These are phyloP conservation scores for Anastrepha ludens DNA, from an alignment of 1,140 invertebrate genomes.

Conservation along the genomic window DNA sequence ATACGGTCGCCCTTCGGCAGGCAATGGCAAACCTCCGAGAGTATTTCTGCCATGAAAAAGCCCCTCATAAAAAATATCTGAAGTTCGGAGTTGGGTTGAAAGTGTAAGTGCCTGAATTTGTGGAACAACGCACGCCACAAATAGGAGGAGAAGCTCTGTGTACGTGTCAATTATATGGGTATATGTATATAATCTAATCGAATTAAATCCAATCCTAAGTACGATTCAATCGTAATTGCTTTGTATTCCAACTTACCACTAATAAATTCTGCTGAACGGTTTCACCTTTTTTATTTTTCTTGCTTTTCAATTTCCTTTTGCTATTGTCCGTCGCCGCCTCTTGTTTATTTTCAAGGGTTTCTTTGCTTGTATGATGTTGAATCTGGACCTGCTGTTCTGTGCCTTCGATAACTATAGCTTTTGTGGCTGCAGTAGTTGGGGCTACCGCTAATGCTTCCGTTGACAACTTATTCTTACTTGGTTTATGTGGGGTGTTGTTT, in stretches of 20 bases:
- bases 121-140: no score
- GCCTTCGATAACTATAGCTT: background rate
- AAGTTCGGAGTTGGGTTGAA: no score
- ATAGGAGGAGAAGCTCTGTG: no score
- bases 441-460: background rate
- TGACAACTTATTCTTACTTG: background rate
- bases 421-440: background rate
- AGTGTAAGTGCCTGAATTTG: no score
- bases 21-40: no score
- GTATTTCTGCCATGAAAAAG: no score
- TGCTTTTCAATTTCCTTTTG: background rate
- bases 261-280: background rate
- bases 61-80: no score
- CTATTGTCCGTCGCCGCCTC: background rate
- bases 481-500: background rate
- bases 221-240: background rate
- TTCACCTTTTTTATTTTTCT: slow-evolving; percentile 6
- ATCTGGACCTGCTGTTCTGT: background rate
- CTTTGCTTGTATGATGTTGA: background rate
- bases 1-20: no score
- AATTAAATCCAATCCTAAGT: background rate
- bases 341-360: background rate
- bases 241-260: background rate
- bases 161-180: no score
- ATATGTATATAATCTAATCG: background rate